phyloP scores from a whole-genome alignment of 2,113 vertebrate species.

The Platycercus adscitus region DNA sequence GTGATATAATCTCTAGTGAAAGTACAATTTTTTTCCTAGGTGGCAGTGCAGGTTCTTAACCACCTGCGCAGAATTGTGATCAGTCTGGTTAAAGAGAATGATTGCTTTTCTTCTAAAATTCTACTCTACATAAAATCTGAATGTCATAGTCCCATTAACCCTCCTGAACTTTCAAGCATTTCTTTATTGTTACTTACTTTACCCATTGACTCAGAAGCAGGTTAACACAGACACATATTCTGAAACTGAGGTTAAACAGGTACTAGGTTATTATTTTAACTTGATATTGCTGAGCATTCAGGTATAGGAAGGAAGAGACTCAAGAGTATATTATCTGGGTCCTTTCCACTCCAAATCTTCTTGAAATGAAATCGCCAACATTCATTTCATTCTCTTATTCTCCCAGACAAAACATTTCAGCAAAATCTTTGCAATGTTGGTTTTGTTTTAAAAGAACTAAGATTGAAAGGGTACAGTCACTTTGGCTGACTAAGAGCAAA shows the following conservation, averaged over 20 bases:
- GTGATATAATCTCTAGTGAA: not conserved
- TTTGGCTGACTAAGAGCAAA: not conserved
- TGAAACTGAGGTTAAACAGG: not conserved
- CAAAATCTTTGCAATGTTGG: not conserved
- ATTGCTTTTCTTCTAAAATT: not conserved
- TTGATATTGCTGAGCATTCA: not conserved
- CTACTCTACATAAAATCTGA: not conserved
- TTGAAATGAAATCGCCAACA: too few relatives aligned
- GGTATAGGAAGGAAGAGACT: not conserved
- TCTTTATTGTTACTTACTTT: not conserved
- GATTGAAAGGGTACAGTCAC: not conserved
- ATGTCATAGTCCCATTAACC: not conserved
- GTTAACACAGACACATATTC: not conserved
- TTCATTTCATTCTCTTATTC: not conserved
- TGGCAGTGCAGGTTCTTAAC: not conserved
- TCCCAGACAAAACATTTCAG: not conserved
- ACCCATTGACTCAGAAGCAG: not conserved
- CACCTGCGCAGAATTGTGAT: not conserved
- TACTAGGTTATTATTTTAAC: not conserved
- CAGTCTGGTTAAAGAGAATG: not conserved
- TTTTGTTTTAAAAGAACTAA: not conserved
- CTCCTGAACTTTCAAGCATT: not conserved
- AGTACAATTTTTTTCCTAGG: not conserved
- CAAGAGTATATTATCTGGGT: not conserved
- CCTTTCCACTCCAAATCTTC: not conserved